These are phyloP conservation scores for Pseudonaja textilis DNA, from an alignment of 2,113 vertebrate species.

Conservation along the genomic window DNA sequence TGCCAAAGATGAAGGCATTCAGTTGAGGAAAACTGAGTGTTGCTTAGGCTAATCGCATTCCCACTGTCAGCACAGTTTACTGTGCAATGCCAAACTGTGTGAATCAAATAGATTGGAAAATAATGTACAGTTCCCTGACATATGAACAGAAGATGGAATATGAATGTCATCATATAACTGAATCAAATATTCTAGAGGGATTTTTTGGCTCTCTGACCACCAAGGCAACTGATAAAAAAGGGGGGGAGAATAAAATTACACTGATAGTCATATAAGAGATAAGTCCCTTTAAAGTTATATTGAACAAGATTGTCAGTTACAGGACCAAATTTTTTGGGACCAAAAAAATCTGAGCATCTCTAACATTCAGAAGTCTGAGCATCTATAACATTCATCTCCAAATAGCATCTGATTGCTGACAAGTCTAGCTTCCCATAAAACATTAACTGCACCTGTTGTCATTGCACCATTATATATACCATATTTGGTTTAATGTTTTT, in stretches of 20 bases:
- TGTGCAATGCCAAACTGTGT: not conserved
- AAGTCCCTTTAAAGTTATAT: not conserved
- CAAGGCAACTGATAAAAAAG: not conserved
- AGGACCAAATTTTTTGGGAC: not conserved
- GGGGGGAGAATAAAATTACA: too few relatives aligned
- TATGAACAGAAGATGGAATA: not conserved
- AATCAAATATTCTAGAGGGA: not conserved
- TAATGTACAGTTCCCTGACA: not conserved
- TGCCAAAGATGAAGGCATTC: not conserved
- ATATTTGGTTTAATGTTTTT: conserved; percentile 8
- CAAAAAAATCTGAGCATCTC: not conserved
- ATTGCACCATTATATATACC: not conserved
- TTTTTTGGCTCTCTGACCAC: not conserved
- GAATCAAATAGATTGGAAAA: not conserved
- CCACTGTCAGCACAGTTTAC: not conserved
- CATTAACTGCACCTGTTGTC: not conserved
- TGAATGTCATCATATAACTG: not conserved
- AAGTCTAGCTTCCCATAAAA: not conserved
- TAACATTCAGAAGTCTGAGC: not conserved
- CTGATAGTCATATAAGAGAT: not conserved
- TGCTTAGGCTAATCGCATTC: not conserved
- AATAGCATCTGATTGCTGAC: not conserved
- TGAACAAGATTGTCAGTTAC: not conserved
- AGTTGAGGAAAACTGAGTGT: not conserved
- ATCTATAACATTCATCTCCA: not conserved